Evolutionary conservation across 37 sponge, comb jelly and placozoan species (phyloP), one percentile per base, ranked within the genome.

Genomic region (Oscarella lobularis): DNA sequence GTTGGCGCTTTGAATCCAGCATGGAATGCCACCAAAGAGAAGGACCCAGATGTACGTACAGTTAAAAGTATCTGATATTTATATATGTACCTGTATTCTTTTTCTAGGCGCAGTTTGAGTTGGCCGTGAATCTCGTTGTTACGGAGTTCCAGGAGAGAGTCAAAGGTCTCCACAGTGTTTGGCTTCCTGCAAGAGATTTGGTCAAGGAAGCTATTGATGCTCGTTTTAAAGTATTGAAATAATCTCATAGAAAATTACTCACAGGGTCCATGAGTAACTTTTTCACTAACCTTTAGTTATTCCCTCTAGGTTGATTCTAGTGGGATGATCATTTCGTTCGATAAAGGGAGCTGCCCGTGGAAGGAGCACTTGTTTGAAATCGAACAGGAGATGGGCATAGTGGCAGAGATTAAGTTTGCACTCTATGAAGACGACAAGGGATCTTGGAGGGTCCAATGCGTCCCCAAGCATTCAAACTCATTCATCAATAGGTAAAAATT

Each of bases 21-120:
- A 0, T 95, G 96, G 96, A 91, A 91, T 48, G 83, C 75, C n/a
- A n/a, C n/a, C n/a, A n/a, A n/a, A n/a, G n/a, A n/a, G 20, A 38
- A 65, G 20, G 39, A 48, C 3, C 41, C 79, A 65, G 75, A 84
- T 38, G 39, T 38, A 38, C 78, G 80, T 48, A 48, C 20, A 20
- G 9, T 48, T 48, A 20, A 48, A 48, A 48, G 14, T 48, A 9
- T 48, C 20, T 48, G 14, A 48, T 48, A 20, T 48, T 48, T 48
- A 48, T 20, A 48, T 48, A 20, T 48, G 60, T 48, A 20, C 3
- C 68, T 75, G 4, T 3, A 4, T 20, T 77, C 5, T 83, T 41
- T 39, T 77, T 67, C 3, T 74, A 90, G 81, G 82, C 67, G n/a
- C 48, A 74, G 54, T 94, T 94, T 40, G 72, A 60, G n/a, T 38